Base-by-base conservation (phyloP, 2,888 invertebrate species). In the Temnothorax ravouxi region DNA sequence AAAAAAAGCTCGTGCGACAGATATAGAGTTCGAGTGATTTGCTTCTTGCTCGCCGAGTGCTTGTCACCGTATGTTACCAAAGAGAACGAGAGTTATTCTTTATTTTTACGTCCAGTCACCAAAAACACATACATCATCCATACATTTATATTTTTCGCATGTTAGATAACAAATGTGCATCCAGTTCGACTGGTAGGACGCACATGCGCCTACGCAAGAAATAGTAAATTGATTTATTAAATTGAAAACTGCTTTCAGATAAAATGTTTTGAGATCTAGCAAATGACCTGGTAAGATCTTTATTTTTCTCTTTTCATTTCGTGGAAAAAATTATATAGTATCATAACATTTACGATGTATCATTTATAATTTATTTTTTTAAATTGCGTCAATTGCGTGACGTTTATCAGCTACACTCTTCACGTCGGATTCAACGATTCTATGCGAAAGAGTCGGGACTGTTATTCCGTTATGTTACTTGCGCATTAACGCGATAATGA, bases 1-100 rank as follows among this genome's bases (percentile, higher is more conserved):
- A 79, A 85, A 87, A 82, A 66, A 83, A 41, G 59, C n/a, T 69
- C 38, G 62, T 18, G 29, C 69, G 84, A 71, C 56, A 71, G 80
- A 85, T 74, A 82, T 74, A 82, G 61, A 72, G 56, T 52, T 84
- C 69, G 75, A 85, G 89, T 91, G 93, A 94, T 94, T 93, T 86
- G 87, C 84, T 69, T 59, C 85, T 84, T 25, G 72, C 83, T 84
- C 84, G 84, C 89, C 89, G 86, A 87, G 88, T 87, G 85, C 83
- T 88, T 89, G 86, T 90, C 88, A 89, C 88, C 88, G 89, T 91
- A 89, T 90, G 90, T 90, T 87, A 86, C 83, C 67, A 81, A 62
- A 67, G 72, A 72, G 66, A 56, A 80, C 83, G 76, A 88, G 83
- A 84, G 84, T 88, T 85, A 86, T 88, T 85, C 86, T 81, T 88